Evolutionary conservation across 35 echinoderm and acorn worm species (phyloP).

Genomic region (Lytechinus pictus): DNA sequence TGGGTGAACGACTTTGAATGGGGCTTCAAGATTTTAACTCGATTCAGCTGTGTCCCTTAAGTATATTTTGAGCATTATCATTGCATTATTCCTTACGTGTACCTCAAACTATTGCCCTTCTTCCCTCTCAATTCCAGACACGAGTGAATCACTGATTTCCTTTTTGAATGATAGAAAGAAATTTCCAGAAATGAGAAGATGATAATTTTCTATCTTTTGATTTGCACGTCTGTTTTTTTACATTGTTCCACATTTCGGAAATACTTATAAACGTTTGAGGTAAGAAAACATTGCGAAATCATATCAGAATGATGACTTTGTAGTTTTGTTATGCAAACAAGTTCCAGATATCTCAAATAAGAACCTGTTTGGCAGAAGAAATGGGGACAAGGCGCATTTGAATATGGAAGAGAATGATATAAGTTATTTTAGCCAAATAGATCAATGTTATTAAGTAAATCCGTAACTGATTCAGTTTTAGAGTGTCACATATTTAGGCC

Average conservation of each 20-base stretch:
- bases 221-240: no score
- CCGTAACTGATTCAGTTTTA: neutral
- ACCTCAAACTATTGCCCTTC: neutral
- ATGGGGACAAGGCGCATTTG: neutral
- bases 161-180: neutral
- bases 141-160: neutral
- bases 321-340: neutral
- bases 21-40: neutral
- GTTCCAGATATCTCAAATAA: neutral
- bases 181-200: neutral
- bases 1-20: no score
- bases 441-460: neutral
- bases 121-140: neutral
- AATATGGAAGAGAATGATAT: neutral
- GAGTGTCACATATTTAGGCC: neutral
- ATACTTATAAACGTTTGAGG: neutral
- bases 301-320: neutral
- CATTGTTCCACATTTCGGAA: neutral
- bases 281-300: neutral
- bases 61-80: neutral
- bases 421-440: neutral
- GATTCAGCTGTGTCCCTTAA: neutral
- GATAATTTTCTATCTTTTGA: no score
- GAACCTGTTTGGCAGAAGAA: neutral
- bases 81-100: neutral